Base-by-base conservation (phyloP, 2,113 vertebrate genomes). In the Gadus macrocephalus region DNA sequence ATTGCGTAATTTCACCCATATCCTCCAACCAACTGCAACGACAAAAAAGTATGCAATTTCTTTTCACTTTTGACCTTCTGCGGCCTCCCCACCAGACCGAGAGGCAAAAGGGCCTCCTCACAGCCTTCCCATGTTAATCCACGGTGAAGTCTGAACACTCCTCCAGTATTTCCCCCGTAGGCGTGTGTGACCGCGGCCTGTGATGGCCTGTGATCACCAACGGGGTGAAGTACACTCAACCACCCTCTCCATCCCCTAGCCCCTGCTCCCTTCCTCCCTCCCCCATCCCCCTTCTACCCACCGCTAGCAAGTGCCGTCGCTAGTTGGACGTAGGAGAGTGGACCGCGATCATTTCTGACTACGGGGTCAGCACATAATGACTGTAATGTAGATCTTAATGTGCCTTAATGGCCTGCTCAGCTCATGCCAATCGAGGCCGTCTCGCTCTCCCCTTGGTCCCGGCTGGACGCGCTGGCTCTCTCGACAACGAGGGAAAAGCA, bases 311-410 rank as follows among this genome's bases (percentile, higher is more conserved):
- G 15, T n/a, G 55, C 55, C 55, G n/a, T 58, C 55, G n/a, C 55
- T 58, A 58, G 55, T 58, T 27, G 22, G 55, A 62, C 55, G 65
- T n/a, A 28, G 63, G 31, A 64, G 16, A 64, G 63, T 38, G 72
- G 67, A 73, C 73, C 64, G 77, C 42, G 19, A 71, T 78, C 70
- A 55, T 65, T 64, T 69, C 76, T 76, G 76, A 79, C 81, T 79
- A 74, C 61, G 75, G 81, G 80, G 80, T 84, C 76, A 75, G 64
- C 64, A 58, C 38, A 8, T 80, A 81, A 72, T 82, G 82, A 78
- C 79, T 70, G 60, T 85, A 87, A 82, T 85, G 82, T 86, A 73
- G 85, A 88, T 80, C 70, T 75, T 90, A 88, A 87, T 87, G 84
- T 78, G 84, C 76, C 68, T 73, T 87, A 87, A 90, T 79, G 84